Evolutionary conservation across 2,113 vertebrate species (phyloP).

Genomic region (Oxyruncus cristatus): DNA sequence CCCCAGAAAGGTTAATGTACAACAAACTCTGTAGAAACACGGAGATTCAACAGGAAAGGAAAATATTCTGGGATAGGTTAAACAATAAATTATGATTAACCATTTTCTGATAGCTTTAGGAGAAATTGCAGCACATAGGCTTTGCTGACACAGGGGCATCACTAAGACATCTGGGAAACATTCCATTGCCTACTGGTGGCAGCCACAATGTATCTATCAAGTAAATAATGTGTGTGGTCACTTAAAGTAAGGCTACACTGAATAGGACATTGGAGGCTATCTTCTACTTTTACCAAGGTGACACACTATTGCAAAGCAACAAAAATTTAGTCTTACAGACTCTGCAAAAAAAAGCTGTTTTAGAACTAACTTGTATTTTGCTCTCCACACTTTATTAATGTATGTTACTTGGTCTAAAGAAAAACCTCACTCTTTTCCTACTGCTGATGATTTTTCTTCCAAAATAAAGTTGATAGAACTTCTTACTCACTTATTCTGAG

Average conservation of each 20-base stretch:
- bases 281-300: neutral
- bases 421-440: neutral
- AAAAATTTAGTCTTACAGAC: neutral
- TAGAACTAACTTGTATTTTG: neutral
- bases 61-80: neutral
- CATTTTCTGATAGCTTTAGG: neutral
- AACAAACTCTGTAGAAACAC: neutral
- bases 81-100: neutral
- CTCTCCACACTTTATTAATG: neutral
- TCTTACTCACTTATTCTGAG: neutral
- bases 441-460: neutral
- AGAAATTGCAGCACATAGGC: neutral
- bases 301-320: neutral
- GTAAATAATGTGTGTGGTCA: neutral
- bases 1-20: neutral
- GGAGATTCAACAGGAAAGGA: neutral
- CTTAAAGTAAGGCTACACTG: neutral
- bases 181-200: neutral
- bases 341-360: neutral
- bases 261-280: neutral
- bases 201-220: neutral
- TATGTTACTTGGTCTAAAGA: neutral
- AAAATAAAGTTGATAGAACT: neutral
- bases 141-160: neutral
- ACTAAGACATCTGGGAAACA: neutral